These are phyloP conservation scores for Drosophila athabasca DNA, from an alignment of 1,140 invertebrate genomes.

Conservation along the genomic window DNA sequence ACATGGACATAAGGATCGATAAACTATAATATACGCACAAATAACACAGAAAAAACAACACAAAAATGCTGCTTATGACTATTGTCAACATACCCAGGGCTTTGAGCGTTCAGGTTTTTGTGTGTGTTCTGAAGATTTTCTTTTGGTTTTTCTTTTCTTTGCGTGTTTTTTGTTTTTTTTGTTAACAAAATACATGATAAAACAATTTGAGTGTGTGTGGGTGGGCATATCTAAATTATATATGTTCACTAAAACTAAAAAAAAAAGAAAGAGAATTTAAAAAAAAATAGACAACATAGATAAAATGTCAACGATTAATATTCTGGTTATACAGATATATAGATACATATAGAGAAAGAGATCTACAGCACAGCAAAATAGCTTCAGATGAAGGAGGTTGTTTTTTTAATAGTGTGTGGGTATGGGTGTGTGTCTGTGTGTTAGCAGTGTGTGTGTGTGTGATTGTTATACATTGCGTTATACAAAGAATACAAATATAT, in stretches of 20 bases:
- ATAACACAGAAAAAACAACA: constrained; percentile 46
- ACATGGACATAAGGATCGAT: constrained; percentile 40
- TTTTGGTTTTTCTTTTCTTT: constrained; percentile 17
- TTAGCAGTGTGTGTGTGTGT: constrained; percentile 5
- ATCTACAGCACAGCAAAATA: constrained; percentile 47
- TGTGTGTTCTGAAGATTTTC: constrained; percentile 29
- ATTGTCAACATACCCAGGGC: constrained; percentile 58
- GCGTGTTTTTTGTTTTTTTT: constrained; percentile 33
- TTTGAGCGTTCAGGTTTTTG: constrained; percentile 44
- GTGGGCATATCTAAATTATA: constrained; percentile 18
- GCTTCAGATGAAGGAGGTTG: constrained; percentile 27
- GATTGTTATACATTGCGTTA: constrained; percentile 13
- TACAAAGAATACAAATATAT: constrained; percentile 30
- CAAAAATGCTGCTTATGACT: constrained; percentile 49
- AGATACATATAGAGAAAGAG: constrained; percentile 42
- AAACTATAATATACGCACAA: constrained; percentile 53
- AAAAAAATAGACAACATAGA: constrained; percentile 42
- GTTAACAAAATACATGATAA: constrained; percentile 22
- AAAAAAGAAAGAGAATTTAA: constrained; percentile 35
- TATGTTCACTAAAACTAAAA: constrained; percentile 57
- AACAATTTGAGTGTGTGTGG: constrained; percentile 37
- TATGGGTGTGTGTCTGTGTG: constrained; percentile 8
- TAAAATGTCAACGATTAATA: constrained; percentile 54
- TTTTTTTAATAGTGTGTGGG: constrained; percentile 19
- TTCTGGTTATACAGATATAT: constrained; percentile 55